phyloP scores from a whole-genome alignment of 2,888 invertebrate species.

The Neoitamus cyanurus region DNA sequence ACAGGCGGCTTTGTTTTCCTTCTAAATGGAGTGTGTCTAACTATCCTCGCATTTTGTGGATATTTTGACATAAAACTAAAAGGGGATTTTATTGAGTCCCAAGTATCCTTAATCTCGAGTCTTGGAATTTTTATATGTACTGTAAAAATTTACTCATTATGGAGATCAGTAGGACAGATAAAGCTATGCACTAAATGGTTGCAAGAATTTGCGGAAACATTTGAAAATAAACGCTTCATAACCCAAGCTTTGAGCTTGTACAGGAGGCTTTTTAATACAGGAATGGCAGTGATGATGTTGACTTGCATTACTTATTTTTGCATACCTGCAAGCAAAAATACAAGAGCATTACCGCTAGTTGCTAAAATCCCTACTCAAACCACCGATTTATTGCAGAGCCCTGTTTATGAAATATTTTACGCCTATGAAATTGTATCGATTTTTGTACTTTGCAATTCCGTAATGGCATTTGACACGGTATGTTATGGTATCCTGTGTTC shows the following conservation, averaged over 20 bases:
- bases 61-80: neutral
- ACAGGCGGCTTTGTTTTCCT: neutral
- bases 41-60: neutral
- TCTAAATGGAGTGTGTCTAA: neutral
- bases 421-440: neutral
- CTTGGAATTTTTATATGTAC: neutral
- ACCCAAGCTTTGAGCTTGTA: no score
- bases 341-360: no score
- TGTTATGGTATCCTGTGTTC: neutral
- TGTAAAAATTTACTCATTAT: neutral
- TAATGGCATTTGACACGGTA: neutral
- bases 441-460: neutral
- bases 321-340: no score
- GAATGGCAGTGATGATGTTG: no score
- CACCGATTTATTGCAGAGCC: no score
- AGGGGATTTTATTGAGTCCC: neutral
- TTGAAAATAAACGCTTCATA: no score
- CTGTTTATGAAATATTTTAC: neutral
- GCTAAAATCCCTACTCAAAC: no score
- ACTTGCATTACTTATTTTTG: no score
- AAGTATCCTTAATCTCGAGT: neutral
- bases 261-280: no score
- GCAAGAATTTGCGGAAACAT: no score
- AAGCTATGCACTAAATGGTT: neutral
- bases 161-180: neutral